Evolutionary conservation across 2,888 invertebrate species (phyloP).

Genomic region (Euplagia quadripunctaria): DNA sequence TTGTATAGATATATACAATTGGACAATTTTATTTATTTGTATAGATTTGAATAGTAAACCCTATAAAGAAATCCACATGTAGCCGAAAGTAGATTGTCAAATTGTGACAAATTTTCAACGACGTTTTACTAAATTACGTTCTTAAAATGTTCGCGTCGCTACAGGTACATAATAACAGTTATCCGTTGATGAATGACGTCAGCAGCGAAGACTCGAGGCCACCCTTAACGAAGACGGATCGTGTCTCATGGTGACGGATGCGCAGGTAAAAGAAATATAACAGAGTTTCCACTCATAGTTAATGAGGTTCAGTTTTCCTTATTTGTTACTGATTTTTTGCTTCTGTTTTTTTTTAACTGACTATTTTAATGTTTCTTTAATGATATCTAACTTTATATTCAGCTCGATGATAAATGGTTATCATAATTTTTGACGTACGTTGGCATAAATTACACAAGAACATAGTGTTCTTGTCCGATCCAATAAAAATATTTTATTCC

Average conservation of each 20-base stretch:
- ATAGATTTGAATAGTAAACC: background rate
- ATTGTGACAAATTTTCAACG: constrained; percentile 1
- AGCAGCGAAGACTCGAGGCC: constrained; percentile 57
- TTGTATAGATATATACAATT: background rate
- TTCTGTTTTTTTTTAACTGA: background rate
- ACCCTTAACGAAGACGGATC: constrained; percentile 76
- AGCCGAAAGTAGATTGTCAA: background rate
- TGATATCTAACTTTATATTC: too few relatives aligned
- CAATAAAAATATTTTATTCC: too few relatives aligned
- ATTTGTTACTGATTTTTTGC: constrained; percentile 10
- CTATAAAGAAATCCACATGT: background rate
- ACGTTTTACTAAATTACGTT: constrained; percentile 52
- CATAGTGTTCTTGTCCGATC: too few relatives aligned
- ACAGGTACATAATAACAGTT: constrained; percentile 61
- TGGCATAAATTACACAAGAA: too few relatives aligned
- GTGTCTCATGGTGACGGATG: constrained; percentile 67
- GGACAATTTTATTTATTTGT: background rate
- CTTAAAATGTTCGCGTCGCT: constrained; percentile 56
- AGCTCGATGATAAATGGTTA: too few relatives aligned
- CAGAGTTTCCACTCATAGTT: constrained; percentile 49
- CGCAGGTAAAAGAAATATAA: constrained; percentile 64
- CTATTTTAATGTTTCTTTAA: too few relatives aligned
- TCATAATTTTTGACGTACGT: too few relatives aligned
- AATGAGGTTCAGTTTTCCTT: constrained; percentile 49
- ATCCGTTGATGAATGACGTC: constrained; percentile 70